Base-by-base conservation (phyloP, 1,140 invertebrate genomes). In the Drosophila albomicans region DNA sequence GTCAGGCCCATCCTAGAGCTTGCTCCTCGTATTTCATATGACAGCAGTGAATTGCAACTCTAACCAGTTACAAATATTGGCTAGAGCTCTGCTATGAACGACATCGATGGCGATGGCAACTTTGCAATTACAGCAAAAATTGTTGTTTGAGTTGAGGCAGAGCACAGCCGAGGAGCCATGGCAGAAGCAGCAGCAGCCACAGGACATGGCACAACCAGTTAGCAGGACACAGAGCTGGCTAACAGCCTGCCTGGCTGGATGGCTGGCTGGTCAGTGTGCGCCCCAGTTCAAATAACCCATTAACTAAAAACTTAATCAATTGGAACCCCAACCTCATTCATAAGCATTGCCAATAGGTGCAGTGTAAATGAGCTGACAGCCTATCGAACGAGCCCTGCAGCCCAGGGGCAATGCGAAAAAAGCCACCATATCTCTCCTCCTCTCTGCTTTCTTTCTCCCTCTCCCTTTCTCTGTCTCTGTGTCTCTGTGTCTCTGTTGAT, bases 241-340 rank as follows among this genome's bases (percentile, higher is more conserved):
- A n/a, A 13, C 8, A n/a, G 54, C 35, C 54, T 41, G 51, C 45
- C 32, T 38, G 54, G 7, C 43, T 49, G 70, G 66, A 3, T 15
- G 13, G 54, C 7, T 11, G 16, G 38, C 13, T 54, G 51, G 28
- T 54, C 41, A 77, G 49, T 58, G 46, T 72, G 72, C 59, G 69
- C 54, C 63, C 46, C 78, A 85, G 82, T 85, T 88, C 80, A 88
- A 84, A 88, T 88, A 88, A 88, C 84, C 84, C 85, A 88, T 88
- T 88, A 88, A 88, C 85, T 89, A 89, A 89, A 89, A 89, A 88
- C 84, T 88, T 88, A 88, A 88, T 88, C 84, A 88, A 88, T 88
- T 88, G 84, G 85, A 88, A 89, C 84, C 80, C 46, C 71, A 88
- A 38, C 16, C 59, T 38, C 52, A 58, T 75, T 63, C 67, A 75